Conservation (phyloP, 2,797 vertebrate genomes). For the Siniperca scherzeri region DNA sequence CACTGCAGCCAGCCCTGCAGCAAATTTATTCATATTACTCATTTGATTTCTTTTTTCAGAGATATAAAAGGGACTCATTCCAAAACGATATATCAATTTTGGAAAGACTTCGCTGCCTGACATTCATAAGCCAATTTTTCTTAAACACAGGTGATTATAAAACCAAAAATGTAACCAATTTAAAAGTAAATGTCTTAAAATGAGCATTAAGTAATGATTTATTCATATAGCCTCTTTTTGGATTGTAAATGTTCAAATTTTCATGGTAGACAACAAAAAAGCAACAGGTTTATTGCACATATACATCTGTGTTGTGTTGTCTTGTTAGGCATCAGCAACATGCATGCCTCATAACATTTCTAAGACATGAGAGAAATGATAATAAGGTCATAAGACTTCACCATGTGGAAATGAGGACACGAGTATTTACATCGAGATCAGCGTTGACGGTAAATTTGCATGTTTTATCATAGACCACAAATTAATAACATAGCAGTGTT, state of each 20-base stretch:
- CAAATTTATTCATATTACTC: conserved; percentile 33
- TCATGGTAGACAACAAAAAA: background rate
- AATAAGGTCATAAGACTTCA: conserved; percentile 7
- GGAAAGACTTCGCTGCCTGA: conserved; percentile 14
- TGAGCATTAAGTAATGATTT: conserved; percentile 23
- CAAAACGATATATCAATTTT: conserved; percentile 19
- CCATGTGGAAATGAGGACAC: background rate
- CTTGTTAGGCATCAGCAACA: conserved; percentile 1
- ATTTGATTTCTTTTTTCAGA: conserved; percentile 22
- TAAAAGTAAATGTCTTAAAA: conserved; percentile 1
- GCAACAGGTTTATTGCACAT: background rate
- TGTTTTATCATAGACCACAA: conserved; percentile 23
- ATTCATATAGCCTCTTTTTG: conserved; percentile 39
- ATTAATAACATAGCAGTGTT: conserved; percentile 27
- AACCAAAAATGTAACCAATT: conserved; percentile 31
- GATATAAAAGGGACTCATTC: background rate
- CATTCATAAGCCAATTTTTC: conserved; percentile 12
- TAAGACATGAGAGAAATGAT: conserved; percentile 12
- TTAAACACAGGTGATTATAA: conserved; percentile 35
- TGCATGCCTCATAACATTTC: background rate
- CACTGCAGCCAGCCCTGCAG: conserved; percentile 5
- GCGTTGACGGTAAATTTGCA: conserved; percentile 30
- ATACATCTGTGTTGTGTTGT: conserved; percentile 3
- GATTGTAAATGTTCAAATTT: conserved; percentile 31
- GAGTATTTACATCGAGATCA: conserved; percentile 10